Evolutionary conservation across 2,888 invertebrate species (phyloP), one percentile per base, ranked within the genome.

Genomic region (Tinea pellionella): DNA sequence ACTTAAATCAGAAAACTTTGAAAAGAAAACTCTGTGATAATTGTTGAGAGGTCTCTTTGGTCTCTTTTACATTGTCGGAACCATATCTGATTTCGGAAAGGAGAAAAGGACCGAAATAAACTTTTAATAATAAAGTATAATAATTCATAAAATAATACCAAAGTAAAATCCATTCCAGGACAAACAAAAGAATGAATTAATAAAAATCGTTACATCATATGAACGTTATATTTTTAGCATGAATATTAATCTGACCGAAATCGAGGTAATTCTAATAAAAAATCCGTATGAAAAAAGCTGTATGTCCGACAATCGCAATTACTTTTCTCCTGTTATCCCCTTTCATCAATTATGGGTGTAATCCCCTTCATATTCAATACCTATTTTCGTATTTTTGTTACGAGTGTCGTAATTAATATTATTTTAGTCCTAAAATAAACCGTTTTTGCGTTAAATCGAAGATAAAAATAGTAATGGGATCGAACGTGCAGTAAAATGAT

Each of bases 281-380:
- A 37, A 37, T 9, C 37, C 47, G 16, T n/a, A 47, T 47, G 16
- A 47, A 47, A 47, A 41, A 13, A 3, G 2, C 47, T 2, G 47
- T 47, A 13, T 47, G 47, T 7, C 47, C 47, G n/a, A 15, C 47
- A 15, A 47, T 47, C 47, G 47, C 47, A 47, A 47, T 47, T 47
- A 47, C 47, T 47, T 47, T 15, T 13, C 16, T 6, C 47, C 47
- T 47, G 47, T 47, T 47, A 47, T 47, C 47, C 47, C n/a, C 47
- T 47, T 47, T 47, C 47, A 47, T 47, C 47, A 47, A 47, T 47
- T 47, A 47, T 16, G 47, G 47, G 47, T 16, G 16, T 47, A 47
- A 47, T 47, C 47, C 47, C 47, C 47, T 47, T 47, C 47, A 47
- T 47, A 47, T 47, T 13, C 47, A 16, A 47, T 47, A 15, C 47